Conservation (phyloP, 2,113 vertebrate species). For the Syngnathus floridae region DNA sequence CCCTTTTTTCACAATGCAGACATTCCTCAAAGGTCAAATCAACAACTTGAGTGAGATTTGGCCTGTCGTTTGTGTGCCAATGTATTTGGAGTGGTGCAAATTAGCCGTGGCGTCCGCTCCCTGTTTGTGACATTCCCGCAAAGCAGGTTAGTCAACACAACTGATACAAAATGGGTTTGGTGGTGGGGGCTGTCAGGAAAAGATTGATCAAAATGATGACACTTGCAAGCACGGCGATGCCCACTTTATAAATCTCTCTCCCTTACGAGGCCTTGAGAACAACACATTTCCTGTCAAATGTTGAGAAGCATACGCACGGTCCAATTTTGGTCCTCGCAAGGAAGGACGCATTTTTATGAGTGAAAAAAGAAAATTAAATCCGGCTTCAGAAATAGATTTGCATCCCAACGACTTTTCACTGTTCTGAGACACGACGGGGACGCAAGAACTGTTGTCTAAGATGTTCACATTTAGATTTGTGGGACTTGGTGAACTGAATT, state of each 20-base stretch:
- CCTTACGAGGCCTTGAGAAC: slow-evolving; percentile 33
- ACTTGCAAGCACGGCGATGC: neutral
- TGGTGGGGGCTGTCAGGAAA: slow-evolving; percentile 21
- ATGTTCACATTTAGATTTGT: neutral
- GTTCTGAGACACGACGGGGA: neutral
- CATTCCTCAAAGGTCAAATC: too few relatives aligned
- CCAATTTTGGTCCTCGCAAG: slow-evolving; percentile 25
- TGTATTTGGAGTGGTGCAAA: too few relatives aligned
- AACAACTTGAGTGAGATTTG: too few relatives aligned
- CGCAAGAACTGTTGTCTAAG: neutral
- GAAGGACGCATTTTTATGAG: slow-evolving; percentile 15
- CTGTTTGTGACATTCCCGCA: too few relatives aligned
- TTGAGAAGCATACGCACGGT: slow-evolving; percentile 30
- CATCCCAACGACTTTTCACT: slow-evolving; percentile 31
- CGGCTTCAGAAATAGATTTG: slow-evolving; percentile 5
- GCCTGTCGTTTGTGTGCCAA: too few relatives aligned
- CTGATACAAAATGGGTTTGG: slow-evolving; percentile 10
- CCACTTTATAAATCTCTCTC: slow-evolving; percentile 42
- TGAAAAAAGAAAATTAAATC: slow-evolving; percentile 27
- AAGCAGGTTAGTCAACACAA: neutral
- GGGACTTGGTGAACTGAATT: neutral
- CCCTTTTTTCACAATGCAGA: too few relatives aligned
- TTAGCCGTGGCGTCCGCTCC: too few relatives aligned
- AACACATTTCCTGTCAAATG: slow-evolving; percentile 47
- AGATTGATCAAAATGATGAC: slow-evolving; percentile 48